Conservation (phyloP, 2,888 invertebrate species). For the Tanaodytes sp. region DNA sequence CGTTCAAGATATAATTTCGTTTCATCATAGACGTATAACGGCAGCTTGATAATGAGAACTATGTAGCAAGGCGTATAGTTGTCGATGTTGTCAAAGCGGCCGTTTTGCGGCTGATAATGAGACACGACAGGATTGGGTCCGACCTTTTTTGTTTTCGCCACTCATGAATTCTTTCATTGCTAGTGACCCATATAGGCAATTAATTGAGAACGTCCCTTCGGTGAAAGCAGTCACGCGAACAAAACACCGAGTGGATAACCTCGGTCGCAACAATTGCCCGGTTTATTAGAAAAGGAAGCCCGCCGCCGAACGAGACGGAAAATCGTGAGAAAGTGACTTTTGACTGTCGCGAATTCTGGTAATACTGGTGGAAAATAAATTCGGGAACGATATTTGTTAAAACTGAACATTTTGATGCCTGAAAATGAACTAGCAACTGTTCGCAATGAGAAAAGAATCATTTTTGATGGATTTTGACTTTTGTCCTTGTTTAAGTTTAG, state of each 20-base stretch:
- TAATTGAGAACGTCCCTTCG: slow-evolving; percentile 53
- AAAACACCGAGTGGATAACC: slow-evolving; percentile 40
- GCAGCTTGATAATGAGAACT: slow-evolving; percentile 35
- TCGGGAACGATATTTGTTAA: too few species aligned
- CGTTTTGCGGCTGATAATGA: slow-evolving; percentile 41
- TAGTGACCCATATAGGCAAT: slow-evolving; percentile 52
- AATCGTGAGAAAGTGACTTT: slow-evolving; percentile 40
- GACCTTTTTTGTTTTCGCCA: slow-evolving; percentile 40
- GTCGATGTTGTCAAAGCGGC: slow-evolving; percentile 43
- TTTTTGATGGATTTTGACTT: too few species aligned
- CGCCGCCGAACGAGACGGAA: slow-evolving; percentile 21
- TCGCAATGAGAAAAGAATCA: too few species aligned
- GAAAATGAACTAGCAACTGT: too few species aligned
- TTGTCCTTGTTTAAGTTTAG: too few species aligned
- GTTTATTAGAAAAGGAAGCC: slow-evolving; percentile 48
- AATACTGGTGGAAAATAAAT: too few species aligned
- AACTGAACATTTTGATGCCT: too few species aligned
- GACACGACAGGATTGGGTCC: slow-evolving; percentile 43
- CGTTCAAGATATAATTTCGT: too few species aligned
- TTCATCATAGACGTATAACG: slow-evolving; percentile 22
- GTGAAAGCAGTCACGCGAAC: slow-evolving; percentile 52
- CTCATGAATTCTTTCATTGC: slow-evolving; percentile 46
- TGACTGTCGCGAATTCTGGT: slow-evolving; percentile 4
- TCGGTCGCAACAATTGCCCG: slow-evolving; percentile 36
- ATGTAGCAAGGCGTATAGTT: slow-evolving; percentile 27